phyloP scores from a whole-genome alignment of 2,888 invertebrate genomes.

The Latrodectus elegans region DNA sequence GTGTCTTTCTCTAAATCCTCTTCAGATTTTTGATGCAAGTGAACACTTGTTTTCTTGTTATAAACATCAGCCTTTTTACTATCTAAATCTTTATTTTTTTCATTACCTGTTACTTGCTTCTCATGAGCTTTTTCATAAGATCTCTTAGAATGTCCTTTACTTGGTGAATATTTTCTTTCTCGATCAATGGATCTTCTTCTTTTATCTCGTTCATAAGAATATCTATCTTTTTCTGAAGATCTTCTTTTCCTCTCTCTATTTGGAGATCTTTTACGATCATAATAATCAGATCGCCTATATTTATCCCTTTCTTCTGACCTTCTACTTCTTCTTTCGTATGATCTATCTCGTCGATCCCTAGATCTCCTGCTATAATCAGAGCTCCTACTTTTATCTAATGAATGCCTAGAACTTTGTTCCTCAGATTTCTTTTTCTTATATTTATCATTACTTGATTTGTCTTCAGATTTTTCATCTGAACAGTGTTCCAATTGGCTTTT shows the following conservation, averaged over 20 bases:
- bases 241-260: constrained; percentile 6
- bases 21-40: neutral
- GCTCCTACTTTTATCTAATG: constrained; percentile 12
- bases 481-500: neutral
- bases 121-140: neutral
- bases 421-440: constrained; percentile 7
- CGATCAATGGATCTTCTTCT: constrained; percentile 4
- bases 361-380: constrained; percentile 24
- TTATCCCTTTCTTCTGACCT: constrained; percentile 11
- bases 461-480: constrained; percentile 1
- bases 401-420: neutral
- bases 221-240: constrained; percentile 18
- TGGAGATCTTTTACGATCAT: constrained; percentile 31
- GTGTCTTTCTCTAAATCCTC: neutral
- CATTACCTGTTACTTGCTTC: neutral
- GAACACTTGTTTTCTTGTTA: neutral
- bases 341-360: constrained; percentile 2
- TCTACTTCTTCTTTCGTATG: constrained; percentile 11
- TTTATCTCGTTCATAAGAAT: constrained; percentile 22
- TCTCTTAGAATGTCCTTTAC: neutral
- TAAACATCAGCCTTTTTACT: neutral
- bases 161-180: neutral
- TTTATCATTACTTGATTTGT: neutral
- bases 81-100: neutral
- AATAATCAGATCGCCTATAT: constrained; percentile 5